Base-by-base conservation (phyloP, 2,113 vertebrate species). In the Colinus virginianus region DNA sequence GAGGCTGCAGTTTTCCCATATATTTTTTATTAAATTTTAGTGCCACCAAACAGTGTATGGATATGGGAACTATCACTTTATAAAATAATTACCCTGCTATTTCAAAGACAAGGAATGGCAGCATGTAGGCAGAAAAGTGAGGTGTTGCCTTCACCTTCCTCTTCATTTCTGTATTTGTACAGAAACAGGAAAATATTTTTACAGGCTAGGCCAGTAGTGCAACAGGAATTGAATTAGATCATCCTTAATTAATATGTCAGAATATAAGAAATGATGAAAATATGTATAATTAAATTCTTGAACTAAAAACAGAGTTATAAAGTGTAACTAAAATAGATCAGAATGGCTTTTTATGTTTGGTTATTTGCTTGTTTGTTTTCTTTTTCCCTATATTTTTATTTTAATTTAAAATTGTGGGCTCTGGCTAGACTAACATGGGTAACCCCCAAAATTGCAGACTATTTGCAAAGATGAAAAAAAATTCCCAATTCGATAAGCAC, bases 231-330 rank as follows among this genome's bases (percentile, higher is more conserved):
- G 97, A 96, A 96, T 97, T 94, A 97, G 70, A 97, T 82, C 92
- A 72, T 97, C 97, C 93, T 97, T 98, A 98, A 98, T 98, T 98
- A 98, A 97, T 96, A 97, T 97, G 97, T 98, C 98, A 98, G 96
- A 94, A 94, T 74, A 92, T 83, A 92, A 97, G 96, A 97, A 98
- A 97, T 97, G 84, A 97, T 95, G 95, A 97, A 98, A 98, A 97
- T 97, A 97, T 96, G 94, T 97, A 94, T 97, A 97, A 98, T 98
- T 97, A 98, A 97, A 94, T 96, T 95, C 95, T 94, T 96, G 34
- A 77, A 83, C 90, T 97, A 97, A 98, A 97, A 96, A 67, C 80
- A 95, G 84, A 87, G 95, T 96, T 97, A 66, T 72, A 95, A 96
- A 97, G 84, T 91, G 93, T 36, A 55, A 97, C 87, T 36, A 92